A percentile compares a stretch with the other conserved stretches of the same genome.
phyloP scores from a whole-genome alignment of 2,888 invertebrate genomes.

The Melolontha melolontha region DNA sequence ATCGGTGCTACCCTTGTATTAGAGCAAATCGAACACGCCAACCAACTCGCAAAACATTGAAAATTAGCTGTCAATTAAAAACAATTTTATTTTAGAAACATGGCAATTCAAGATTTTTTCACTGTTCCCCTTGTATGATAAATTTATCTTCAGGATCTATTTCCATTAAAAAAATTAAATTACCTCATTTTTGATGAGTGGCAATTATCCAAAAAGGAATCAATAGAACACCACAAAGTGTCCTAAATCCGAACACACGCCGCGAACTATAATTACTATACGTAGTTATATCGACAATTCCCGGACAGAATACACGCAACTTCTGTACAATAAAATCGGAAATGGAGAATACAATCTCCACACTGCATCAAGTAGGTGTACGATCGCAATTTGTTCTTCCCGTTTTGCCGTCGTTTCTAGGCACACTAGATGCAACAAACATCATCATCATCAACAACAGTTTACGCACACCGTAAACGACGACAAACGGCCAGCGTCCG shows the following conservation, averaged over 20 bases:
- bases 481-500: conserved; percentile 10
- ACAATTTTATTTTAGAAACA: too few species aligned
- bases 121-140: too few species aligned
- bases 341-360: background rate
- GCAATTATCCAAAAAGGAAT: too few species aligned
- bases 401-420: conserved; percentile 22
- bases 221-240: background rate
- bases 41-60: too few species aligned
- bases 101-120: too few species aligned
- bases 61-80: too few species aligned
- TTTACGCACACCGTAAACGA: background rate
- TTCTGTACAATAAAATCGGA: background rate
- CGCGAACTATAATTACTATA: too few species aligned
- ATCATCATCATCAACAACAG: background rate
- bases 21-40: too few species aligned
- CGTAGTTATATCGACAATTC: too few species aligned
- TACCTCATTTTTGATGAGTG: background rate
- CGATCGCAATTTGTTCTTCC: conserved; percentile 30
- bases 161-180: background rate
- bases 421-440: conserved; percentile 6
- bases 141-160: too few species aligned
- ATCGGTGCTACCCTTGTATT: too few species aligned
- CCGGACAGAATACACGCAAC: too few species aligned
- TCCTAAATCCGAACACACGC: background rate
- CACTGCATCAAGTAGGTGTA: conserved; percentile 28